Percentiles rank a stretch among this genome's conserved stretches.
Conservation (phyloP, 2,797 vertebrate species). For the Phalanger gymnotis region DNA sequence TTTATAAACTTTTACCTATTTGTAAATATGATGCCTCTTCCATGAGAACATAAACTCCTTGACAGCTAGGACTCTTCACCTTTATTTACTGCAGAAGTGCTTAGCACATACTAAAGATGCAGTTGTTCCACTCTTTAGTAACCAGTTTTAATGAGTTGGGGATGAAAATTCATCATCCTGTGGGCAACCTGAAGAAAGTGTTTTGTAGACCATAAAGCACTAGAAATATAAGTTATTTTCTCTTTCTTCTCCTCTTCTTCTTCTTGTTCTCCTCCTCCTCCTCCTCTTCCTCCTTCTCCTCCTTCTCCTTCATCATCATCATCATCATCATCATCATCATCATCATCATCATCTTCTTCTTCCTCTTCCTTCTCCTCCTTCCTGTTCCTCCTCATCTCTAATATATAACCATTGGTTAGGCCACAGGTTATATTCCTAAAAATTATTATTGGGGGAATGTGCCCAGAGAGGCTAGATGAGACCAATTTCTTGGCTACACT, state of each 20-base stretch:
- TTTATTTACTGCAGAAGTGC: not conserved
- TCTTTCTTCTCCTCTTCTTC: not conserved
- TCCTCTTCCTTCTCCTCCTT: not conserved
- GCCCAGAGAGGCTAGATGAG: not conserved
- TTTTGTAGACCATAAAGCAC: not conserved
- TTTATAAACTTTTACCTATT: not conserved
- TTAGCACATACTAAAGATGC: not conserved
- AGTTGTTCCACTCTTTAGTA: not conserved
- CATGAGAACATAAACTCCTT: not conserved
- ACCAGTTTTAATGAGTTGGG: not conserved
- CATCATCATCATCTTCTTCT: rapidly evolving
- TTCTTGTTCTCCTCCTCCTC: rapidly evolving
- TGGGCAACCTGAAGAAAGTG: not conserved
- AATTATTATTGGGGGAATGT: not conserved
- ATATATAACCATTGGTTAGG: not conserved
- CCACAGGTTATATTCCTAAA: not conserved
- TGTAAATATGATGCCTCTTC: not conserved
- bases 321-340: not conserved
- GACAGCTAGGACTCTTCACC: not conserved
- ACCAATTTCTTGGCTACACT: not conserved
- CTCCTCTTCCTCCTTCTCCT: not conserved
- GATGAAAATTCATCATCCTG: not conserved
- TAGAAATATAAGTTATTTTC: not conserved
- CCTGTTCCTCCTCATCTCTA: not conserved
- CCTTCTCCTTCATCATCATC: not conserved